Conservation (phyloP, 2,888 invertebrate genomes). For the Spodoptera picta region DNA sequence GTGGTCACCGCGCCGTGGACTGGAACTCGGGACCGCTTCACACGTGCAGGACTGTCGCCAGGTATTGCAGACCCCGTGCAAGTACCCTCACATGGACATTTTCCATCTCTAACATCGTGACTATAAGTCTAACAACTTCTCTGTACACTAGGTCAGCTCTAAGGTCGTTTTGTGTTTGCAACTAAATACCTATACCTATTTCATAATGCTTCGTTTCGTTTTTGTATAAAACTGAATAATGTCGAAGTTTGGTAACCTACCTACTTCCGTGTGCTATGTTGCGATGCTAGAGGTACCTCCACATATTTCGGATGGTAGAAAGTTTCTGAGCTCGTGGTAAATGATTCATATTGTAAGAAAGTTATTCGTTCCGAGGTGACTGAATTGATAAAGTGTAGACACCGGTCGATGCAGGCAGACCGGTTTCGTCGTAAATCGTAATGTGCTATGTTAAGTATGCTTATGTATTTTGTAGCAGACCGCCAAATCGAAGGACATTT, state of each 20-base stretch:
- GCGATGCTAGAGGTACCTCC: constrained; percentile 17
- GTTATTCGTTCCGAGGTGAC: constrained; percentile 77
- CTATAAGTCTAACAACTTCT: constrained; percentile 23
- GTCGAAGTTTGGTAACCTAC: not conserved
- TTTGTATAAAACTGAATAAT: constrained; percentile 10
- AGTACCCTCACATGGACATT: constrained; percentile 39
- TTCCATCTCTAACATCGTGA: constrained; percentile 13
- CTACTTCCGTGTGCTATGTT: constrained; percentile 18
- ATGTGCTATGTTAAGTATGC: constrained; percentile 57
- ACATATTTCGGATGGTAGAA: constrained; percentile 53
- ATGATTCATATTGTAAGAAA: constrained; percentile 81
- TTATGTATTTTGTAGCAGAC: constrained; percentile 60
- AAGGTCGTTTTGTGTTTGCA: constrained; percentile 34
- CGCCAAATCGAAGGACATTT: constrained; percentile 75
- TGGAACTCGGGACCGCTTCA: constrained; percentile 38
- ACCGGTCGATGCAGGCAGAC: constrained; percentile 74
- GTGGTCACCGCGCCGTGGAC: constrained; percentile 74
- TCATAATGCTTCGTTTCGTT: constrained; percentile 25
- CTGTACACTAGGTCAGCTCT: constrained; percentile 45
- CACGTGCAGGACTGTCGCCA: constrained; percentile 62
- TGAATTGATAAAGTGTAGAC: constrained; percentile 75
- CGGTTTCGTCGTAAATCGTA: constrained; percentile 84
- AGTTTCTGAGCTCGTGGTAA: constrained; percentile 60
- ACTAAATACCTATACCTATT: constrained; percentile 20
- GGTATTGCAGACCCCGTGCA: constrained; percentile 55